Evolutionary conservation across 2,113 vertebrate genomes (phyloP).

Genomic region (Lutjanus erythropterus): DNA sequence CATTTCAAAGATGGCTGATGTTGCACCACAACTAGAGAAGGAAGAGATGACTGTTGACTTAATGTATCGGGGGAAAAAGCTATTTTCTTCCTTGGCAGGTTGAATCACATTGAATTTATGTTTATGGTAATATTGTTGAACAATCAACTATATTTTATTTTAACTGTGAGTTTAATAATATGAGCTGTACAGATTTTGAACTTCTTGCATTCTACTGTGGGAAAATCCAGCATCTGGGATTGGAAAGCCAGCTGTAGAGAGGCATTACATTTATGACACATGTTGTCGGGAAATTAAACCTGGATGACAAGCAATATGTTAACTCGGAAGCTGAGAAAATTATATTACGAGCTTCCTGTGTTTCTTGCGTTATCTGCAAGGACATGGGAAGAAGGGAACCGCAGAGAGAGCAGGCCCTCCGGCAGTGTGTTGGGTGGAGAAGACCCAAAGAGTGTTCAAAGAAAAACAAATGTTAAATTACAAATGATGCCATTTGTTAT

Average conservation of each 20-base stretch:
- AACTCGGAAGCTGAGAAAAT: neutral
- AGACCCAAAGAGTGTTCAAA: too few species aligned
- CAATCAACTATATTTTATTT: neutral
- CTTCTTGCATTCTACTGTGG: conserved; percentile 10
- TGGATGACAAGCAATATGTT: neutral
- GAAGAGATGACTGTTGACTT: neutral
- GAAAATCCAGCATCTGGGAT: conserved; percentile 13
- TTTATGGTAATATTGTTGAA: neutral
- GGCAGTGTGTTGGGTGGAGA: too few species aligned
- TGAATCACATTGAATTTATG: neutral
- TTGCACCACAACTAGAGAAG: neutral
- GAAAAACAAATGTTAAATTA: too few species aligned
- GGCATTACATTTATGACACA: neutral
- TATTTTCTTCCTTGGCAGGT: neutral
- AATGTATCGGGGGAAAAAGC: too few species aligned
- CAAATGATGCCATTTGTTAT: too few species aligned
- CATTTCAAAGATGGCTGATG: neutral
- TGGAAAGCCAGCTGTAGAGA: conserved; percentile 5
- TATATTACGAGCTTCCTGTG: neutral
- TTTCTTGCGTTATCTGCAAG: too few species aligned
- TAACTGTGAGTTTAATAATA: neutral
- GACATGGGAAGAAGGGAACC: too few species aligned
- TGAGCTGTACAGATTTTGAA: neutral
- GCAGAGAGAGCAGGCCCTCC: too few species aligned
- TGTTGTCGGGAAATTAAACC: neutral